These are phyloP conservation scores for Perithous albicinctus DNA, from an alignment of 2,888 invertebrate species.

Conservation along the genomic window DNA sequence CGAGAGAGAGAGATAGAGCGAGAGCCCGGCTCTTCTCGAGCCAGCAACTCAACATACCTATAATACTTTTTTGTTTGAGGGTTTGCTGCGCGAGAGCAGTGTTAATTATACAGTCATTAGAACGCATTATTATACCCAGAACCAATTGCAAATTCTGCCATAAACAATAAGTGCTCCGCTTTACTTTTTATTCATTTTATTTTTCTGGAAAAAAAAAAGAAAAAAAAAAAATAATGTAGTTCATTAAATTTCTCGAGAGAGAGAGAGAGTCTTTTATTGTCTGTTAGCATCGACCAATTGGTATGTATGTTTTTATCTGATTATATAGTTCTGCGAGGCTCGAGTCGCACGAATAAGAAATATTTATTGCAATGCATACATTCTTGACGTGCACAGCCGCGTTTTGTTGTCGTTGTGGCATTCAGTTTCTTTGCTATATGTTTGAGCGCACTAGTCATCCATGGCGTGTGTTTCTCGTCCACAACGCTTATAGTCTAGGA, in stretches of 20 bases:
- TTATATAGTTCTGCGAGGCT: neutral
- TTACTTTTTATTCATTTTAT: too few species aligned
- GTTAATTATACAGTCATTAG: slow-evolving; percentile 28
- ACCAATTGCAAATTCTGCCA: slow-evolving; percentile 12
- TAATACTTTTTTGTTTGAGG: slow-evolving; percentile 11
- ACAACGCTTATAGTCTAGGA: slow-evolving; percentile 54
- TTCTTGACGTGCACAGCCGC: too few species aligned
- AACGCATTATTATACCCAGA: slow-evolving; percentile 23
- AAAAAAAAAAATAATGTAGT: too few species aligned
- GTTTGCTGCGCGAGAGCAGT: neutral
- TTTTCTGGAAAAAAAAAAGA: neutral
- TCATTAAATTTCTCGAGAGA: neutral
- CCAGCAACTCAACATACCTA: slow-evolving; percentile 5
- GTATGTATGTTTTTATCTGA: neutral
- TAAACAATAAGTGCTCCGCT: neutral
- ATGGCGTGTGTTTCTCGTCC: slow-evolving; percentile 28
- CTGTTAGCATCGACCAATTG: neutral
- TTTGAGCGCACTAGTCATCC: slow-evolving; percentile 42
- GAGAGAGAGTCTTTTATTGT: too few species aligned
- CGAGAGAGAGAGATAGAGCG: neutral
- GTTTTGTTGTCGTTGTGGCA: slow-evolving; percentile 19
- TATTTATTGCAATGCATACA: slow-evolving; percentile 7
- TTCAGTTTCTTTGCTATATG: slow-evolving; percentile 27
- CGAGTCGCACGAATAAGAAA: neutral
- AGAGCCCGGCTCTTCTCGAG: neutral